Evolutionary conservation across 2,888 invertebrate genomes (phyloP).

Genomic region (Ernsta delagoae): DNA sequence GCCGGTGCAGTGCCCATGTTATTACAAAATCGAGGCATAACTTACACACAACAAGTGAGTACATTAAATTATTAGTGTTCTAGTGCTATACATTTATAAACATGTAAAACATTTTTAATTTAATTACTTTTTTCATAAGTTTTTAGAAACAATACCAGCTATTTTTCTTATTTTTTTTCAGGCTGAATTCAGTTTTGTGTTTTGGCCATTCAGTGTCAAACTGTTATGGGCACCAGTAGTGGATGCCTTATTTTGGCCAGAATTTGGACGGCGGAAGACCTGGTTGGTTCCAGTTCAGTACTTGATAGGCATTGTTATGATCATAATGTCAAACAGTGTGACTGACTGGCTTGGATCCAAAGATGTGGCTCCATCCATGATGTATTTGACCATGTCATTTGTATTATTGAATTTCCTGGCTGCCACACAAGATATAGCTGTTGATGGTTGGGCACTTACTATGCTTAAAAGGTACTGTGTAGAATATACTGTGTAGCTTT

Average conservation of each 20-base stretch:
- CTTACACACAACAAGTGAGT: slow-evolving; percentile 94
- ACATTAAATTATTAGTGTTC: background rate
- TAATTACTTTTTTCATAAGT: too few species aligned
- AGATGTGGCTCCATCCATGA: slow-evolving; percentile 87
- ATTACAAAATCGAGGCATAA: slow-evolving; percentile 95
- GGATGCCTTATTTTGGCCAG: slow-evolving; percentile 93
- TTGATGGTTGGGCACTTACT: slow-evolving; percentile 99
- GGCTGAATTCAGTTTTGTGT: slow-evolving; percentile 97
- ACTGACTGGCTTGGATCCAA: slow-evolving; percentile 91
- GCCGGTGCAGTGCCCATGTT: slow-evolving; percentile 98
- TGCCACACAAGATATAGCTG: slow-evolving; percentile 99
- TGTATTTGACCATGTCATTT: slow-evolving; percentile 93
- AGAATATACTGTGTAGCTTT: too few species aligned
- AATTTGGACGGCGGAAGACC: slow-evolving; percentile 96
- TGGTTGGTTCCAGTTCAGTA: slow-evolving; percentile 98
- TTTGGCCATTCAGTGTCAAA: slow-evolving; percentile 97
- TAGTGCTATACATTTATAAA: background rate
- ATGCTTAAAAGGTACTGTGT: slow-evolving; percentile 96
- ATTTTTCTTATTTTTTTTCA: slow-evolving; percentile 61
- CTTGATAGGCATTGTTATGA: slow-evolving; percentile 95
- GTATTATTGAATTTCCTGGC: slow-evolving; percentile 97
- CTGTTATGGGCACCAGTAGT: slow-evolving; percentile 99
- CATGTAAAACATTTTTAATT: too few species aligned
- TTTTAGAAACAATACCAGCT: slow-evolving; percentile 2
- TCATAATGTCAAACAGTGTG: slow-evolving; percentile 91